A percentile compares a stretch with the other conserved stretches of the same genome.
Evolutionary conservation across 1,140 invertebrate genomes (phyloP).

Genomic region (Plutomurus gul): DNA sequence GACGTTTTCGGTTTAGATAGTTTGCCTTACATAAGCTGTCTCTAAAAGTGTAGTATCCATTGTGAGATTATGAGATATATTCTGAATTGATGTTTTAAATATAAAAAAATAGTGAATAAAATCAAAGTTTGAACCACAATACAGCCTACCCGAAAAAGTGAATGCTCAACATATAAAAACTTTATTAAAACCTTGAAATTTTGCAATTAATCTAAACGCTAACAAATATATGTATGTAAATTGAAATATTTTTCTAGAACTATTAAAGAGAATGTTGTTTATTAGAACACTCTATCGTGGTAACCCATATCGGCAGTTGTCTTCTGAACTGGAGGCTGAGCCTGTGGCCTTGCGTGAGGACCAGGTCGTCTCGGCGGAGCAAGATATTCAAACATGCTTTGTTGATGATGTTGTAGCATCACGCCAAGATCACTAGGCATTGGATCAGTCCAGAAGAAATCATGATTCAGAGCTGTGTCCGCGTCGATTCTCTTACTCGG

Average conservation of each 20-base stretch:
- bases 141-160: no score
- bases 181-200: no score
- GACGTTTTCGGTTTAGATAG: neutral
- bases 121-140: no score
- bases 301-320: conserved; percentile 25
- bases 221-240: no score
- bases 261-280: no score
- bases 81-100: no score
- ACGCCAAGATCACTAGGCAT: conserved; percentile 89
- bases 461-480: conserved; percentile 92
- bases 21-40: conserved; percentile 5
- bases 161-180: no score
- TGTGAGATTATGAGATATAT: no score
- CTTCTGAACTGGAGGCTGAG: neutral
- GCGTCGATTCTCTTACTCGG: conserved; percentile 88
- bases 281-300: conserved; percentile 43
- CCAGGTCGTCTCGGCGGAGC: conserved; percentile 74
- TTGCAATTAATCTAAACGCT: no score
- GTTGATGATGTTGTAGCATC: conserved; percentile 90
- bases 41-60: no score
- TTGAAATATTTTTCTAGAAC: no score
- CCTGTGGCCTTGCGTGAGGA: conserved; percentile 15
- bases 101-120: no score
- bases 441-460: conserved; percentile 98
- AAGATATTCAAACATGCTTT: conserved; percentile 96